Conservation (phyloP, 2,888 invertebrate species). For the Siphonodentalium dalli region DNA sequence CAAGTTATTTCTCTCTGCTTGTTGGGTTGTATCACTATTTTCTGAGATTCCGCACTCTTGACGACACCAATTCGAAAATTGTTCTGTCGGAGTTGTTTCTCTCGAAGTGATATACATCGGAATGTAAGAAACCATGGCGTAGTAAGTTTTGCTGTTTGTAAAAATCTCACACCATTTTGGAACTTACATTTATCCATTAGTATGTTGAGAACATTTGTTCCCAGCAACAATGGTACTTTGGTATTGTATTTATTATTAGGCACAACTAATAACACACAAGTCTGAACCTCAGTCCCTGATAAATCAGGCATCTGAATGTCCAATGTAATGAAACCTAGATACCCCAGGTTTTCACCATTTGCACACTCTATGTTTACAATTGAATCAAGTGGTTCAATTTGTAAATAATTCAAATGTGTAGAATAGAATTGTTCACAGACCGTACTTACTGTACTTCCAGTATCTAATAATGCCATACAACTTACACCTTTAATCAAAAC, state of each 20-base stretch:
- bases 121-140: conserved; percentile 11
- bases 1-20: neutral
- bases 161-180: conserved; percentile 6
- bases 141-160: conserved; percentile 1
- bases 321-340: too few species aligned
- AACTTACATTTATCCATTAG: neutral
- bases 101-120: neutral
- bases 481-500: too few species aligned
- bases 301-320: too few species aligned
- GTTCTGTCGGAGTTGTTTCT: neutral
- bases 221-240: conserved; percentile 1
- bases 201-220: conserved; percentile 3
- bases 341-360: too few species aligned
- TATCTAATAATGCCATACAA: too few species aligned
- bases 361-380: too few species aligned
- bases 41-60: neutral
- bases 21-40: neutral
- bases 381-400: too few species aligned
- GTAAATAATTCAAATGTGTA: too few species aligned
- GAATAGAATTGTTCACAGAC: too few species aligned
- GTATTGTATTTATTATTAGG: conserved; percentile 10
- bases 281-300: too few species aligned
- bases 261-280: neutral
- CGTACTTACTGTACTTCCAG: too few species aligned
- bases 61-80: neutral